These are phyloP conservation scores for Pentamera pediparva DNA, from an alignment of 53 echinoderm and acorn worm species.

Conservation along the genomic window DNA sequence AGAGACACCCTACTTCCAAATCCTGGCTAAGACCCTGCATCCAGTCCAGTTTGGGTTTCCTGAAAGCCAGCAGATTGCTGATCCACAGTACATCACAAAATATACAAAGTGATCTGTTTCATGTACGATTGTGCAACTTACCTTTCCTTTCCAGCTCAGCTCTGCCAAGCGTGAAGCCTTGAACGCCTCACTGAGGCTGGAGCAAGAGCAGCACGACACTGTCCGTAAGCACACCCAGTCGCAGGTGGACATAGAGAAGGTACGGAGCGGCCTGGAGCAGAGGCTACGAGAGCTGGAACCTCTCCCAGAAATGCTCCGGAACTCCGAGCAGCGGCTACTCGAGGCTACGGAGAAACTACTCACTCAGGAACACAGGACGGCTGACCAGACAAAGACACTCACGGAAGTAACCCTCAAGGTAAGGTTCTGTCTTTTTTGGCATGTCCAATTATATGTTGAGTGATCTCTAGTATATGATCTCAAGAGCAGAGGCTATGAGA, in stretches of 20 bases:
- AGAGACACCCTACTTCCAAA: too few relatives aligned
- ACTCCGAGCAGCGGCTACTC: slow-evolving; percentile 70
- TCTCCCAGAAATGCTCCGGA: slow-evolving; percentile 78
- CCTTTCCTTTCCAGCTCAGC: slow-evolving; percentile 48
- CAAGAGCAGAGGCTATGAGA: slow-evolving; percentile 75
- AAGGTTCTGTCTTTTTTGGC: too few relatives aligned
- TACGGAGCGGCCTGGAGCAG: slow-evolving; percentile 60
- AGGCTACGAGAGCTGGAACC: slow-evolving; percentile 83
- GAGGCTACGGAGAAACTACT: slow-evolving; percentile 79
- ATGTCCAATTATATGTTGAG: too few relatives aligned
- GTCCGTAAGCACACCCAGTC: slow-evolving; percentile 62
- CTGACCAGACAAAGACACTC: slow-evolving; percentile 72
- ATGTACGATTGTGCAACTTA: background rate
- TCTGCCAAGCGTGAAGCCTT: slow-evolving; percentile 74
- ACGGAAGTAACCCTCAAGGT: slow-evolving; percentile 83
- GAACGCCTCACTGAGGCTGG: slow-evolving; percentile 61
- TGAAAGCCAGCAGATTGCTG: too few relatives aligned
- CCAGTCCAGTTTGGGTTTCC: too few relatives aligned
- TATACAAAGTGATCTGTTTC: background rate
- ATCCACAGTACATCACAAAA: too few relatives aligned
- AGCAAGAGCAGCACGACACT: slow-evolving; percentile 63
- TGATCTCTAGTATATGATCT: too few relatives aligned
- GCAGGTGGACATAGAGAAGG: slow-evolving; percentile 66
- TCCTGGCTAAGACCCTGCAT: too few relatives aligned
- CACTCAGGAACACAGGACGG: slow-evolving; percentile 54